Percentiles rank a stretch among this genome's conserved stretches.
phyloP scores from a whole-genome alignment of 2,797 vertebrate genomes.

The Apogon talboti region DNA sequence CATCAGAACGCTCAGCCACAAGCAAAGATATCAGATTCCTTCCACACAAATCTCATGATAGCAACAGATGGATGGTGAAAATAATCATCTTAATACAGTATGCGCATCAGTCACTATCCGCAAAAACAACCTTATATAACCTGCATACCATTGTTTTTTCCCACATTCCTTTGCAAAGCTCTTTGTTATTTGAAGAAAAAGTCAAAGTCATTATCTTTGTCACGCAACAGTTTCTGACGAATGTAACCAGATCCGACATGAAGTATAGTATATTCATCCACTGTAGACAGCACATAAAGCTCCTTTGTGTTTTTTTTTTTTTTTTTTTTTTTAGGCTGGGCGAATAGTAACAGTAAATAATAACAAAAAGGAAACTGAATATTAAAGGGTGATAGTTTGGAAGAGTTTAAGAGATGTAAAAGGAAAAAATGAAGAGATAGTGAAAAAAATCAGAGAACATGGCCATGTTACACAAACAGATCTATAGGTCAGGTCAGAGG shows the following conservation, averaged over 20 bases:
- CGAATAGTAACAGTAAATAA: too few relatives aligned
- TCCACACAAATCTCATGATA: slow-evolving; percentile 7
- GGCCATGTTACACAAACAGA: too few relatives aligned
- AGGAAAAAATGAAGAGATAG: too few relatives aligned
- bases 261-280: neutral
- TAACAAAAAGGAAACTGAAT: too few relatives aligned
- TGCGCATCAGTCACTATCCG: neutral
- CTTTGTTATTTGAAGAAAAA: slow-evolving; percentile 17
- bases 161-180: neutral
- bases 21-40: slow-evolving; percentile 35
- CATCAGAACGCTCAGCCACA: slow-evolving; percentile 38
- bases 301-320: too few relatives aligned
- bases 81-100: neutral
- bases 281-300: too few relatives aligned
- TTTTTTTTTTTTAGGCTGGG: too few relatives aligned
- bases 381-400: too few relatives aligned
- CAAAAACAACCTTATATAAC: slow-evolving; percentile 8
- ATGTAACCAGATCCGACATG: slow-evolving; percentile 13
- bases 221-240: slow-evolving; percentile 2
- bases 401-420: too few relatives aligned
- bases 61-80: slow-evolving; percentile 6
- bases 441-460: too few relatives aligned
- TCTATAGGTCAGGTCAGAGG: too few relatives aligned
- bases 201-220: slow-evolving; percentile 19
- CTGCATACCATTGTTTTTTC: slow-evolving; percentile 12